These are phyloP conservation scores for Atherinomorus stipes DNA, from an alignment of 2,113 vertebrate genomes.

Conservation along the genomic window DNA sequence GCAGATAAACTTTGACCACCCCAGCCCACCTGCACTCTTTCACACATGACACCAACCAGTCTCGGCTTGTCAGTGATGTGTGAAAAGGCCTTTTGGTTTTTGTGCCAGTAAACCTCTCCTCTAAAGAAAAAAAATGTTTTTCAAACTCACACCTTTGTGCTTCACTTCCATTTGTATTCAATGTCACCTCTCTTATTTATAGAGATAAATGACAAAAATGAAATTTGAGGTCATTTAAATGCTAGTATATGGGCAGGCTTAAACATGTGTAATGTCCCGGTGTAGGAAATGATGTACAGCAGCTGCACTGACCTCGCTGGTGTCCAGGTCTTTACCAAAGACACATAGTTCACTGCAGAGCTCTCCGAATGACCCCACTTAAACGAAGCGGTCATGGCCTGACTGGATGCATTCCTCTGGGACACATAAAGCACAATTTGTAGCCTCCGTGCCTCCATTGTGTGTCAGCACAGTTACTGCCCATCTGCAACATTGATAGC, in stretches of 20 bases:
- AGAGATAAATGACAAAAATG: neutral
- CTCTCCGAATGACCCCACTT: slow-evolving; percentile 59
- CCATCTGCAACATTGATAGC: slow-evolving; percentile 69
- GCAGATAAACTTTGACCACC: no score
- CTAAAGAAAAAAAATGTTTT: no score
- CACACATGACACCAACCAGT: no score
- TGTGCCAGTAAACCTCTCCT: no score
- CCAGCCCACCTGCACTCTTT: no score
- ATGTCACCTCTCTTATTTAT: neutral
- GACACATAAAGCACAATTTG: slow-evolving; percentile 65
- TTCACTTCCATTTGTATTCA: neutral
- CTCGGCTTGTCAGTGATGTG: no score
- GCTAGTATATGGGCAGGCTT: no score
- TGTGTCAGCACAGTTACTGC: slow-evolving; percentile 68
- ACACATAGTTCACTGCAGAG: slow-evolving; percentile 62
- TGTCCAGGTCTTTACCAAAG: slow-evolving; percentile 47
- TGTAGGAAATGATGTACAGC: slow-evolving; percentile 14
- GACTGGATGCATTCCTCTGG: slow-evolving; percentile 50
- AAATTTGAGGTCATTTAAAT: neutral
- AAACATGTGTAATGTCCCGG: neutral
- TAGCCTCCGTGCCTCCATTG: slow-evolving; percentile 64
- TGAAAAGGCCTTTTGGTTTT: neutral
- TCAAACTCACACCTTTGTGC: neutral
- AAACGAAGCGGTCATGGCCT: slow-evolving; percentile 61
- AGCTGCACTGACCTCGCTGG: slow-evolving; percentile 26